Evolutionary conservation across 1,140 invertebrate genomes (phyloP).

Genomic region (Saccostrea glomerata): DNA sequence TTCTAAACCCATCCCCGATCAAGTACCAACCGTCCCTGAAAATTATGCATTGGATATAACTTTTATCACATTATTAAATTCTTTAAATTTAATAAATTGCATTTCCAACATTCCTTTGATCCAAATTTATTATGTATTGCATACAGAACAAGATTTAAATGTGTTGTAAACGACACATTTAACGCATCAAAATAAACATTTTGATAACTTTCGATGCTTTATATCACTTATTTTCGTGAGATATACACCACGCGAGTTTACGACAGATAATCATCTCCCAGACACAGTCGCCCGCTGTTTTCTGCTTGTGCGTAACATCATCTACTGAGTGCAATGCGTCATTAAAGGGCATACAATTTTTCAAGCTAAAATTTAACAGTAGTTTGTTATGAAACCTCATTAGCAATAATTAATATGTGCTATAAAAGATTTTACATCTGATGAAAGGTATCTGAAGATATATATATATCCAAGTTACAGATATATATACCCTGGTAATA

Average conservation of each 20-base stretch:
- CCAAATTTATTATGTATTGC: background rate
- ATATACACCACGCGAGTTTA: background rate
- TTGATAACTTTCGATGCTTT: background rate
- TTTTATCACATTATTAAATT: background rate
- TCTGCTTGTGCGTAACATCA: background rate
- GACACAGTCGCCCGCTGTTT: background rate
- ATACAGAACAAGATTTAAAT: background rate
- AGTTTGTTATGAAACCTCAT: constrained; percentile 22
- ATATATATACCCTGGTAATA: too few species aligned
- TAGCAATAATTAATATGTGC: constrained; percentile 26
- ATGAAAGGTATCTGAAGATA: background rate
- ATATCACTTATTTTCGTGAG: background rate
- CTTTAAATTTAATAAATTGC: too few species aligned
- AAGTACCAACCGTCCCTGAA: background rate
- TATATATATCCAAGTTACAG: too few species aligned
- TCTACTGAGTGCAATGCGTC: constrained; percentile 1
- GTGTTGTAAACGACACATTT: background rate
- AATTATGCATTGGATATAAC: background rate
- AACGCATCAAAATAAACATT: background rate
- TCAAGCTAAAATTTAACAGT: constrained; percentile 10
- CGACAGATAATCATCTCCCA: background rate
- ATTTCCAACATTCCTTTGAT: background rate
- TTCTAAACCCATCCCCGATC: background rate
- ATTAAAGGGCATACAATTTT: background rate
- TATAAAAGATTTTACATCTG: background rate